Conservation (phyloP, 2,113 vertebrate genomes). For the Leptodactylus fuscus region DNA sequence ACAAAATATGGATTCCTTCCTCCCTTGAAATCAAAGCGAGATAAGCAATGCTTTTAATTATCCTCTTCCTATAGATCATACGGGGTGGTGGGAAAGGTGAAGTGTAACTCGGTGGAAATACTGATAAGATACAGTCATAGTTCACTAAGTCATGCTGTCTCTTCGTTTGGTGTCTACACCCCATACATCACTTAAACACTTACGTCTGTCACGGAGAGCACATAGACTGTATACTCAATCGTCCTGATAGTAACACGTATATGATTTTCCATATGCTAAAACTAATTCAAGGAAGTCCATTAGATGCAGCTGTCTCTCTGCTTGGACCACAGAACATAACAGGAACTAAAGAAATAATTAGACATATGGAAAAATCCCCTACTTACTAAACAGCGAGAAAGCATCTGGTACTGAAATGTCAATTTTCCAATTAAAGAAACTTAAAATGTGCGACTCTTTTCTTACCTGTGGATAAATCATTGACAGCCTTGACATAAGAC, state of each 20-base stretch:
- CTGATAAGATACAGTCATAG: conserved; percentile 59
- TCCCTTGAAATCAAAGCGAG: conserved; percentile 76
- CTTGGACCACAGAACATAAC: conserved; percentile 19
- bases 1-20: conserved; percentile 69
- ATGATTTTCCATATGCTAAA: conserved; percentile 52
- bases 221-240: conserved; percentile 12
- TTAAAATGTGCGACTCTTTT: conserved; percentile 48
- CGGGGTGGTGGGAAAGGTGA: conserved; percentile 66
- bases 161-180: conserved; percentile 64
- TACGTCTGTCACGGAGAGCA: conserved; percentile 17
- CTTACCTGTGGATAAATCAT: conserved; percentile 40
- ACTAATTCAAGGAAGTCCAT: conserved; percentile 24
- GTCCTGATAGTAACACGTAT: conserved; percentile 31
- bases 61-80: conserved; percentile 66
- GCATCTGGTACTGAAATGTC: conserved; percentile 58
- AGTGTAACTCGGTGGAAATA: conserved; percentile 68
- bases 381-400: conserved; percentile 45
- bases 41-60: conserved; percentile 73
- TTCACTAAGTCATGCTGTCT: conserved; percentile 60
- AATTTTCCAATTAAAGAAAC: conserved; percentile 53
- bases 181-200: conserved; percentile 69
- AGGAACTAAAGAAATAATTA: conserved; percentile 44
- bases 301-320: conserved; percentile 52
- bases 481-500: conserved; percentile 21
- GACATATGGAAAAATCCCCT: conserved; percentile 51